phyloP scores from a whole-genome alignment of 2,113 vertebrate species.

The Mobula hypostoma region DNA sequence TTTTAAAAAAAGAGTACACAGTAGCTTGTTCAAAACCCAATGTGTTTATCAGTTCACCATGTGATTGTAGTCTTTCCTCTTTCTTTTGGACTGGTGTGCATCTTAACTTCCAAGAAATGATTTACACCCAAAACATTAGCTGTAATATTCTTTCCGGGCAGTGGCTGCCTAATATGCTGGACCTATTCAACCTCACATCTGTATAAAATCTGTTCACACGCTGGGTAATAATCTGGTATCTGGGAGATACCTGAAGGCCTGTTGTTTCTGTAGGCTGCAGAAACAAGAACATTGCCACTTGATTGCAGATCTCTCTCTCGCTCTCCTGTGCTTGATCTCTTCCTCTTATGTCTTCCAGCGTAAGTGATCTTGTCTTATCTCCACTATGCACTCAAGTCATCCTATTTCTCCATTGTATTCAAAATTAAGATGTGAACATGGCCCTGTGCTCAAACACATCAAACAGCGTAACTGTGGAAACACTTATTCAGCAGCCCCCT shows the following conservation, averaged over 20 bases:
- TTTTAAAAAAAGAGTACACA: too few species aligned
- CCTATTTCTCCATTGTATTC: background rate
- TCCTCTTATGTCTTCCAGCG: background rate
- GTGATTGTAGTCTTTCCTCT: background rate
- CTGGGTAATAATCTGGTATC: background rate
- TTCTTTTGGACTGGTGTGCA: background rate
- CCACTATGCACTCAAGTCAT: background rate
- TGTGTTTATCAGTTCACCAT: too few species aligned
- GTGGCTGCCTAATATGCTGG: background rate
- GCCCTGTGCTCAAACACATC: too few species aligned
- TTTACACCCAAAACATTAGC: background rate
- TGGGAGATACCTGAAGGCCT: background rate
- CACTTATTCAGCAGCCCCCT: background rate
- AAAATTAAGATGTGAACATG: background rate
- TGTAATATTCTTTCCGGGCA: background rate
- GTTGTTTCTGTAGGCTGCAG: background rate
- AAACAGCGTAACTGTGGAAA: background rate
- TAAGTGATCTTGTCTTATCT: background rate
- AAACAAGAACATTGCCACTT: background rate
- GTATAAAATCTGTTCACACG: background rate
- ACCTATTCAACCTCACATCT: background rate
- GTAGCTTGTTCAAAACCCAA: too few species aligned
- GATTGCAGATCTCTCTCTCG: background rate
- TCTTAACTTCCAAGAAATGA: background rate
- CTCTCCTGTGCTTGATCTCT: background rate